A percentile compares a stretch with the other conserved stretches of the same genome.
These are phyloP conservation scores for Notolabrus celidotus DNA, from an alignment of 2,797 vertebrate genomes.

Conservation along the genomic window DNA sequence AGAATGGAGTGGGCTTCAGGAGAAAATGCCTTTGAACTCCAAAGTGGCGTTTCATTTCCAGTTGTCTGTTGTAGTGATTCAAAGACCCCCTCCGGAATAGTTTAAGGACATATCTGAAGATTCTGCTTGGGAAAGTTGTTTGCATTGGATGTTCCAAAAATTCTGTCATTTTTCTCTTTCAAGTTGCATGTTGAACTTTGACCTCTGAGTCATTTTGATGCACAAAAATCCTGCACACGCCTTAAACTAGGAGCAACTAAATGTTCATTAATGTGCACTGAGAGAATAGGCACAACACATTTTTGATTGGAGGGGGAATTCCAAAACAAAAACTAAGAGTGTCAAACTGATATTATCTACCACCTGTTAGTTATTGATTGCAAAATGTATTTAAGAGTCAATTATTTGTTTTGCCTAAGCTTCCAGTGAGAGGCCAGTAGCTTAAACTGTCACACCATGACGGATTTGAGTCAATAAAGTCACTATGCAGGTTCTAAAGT, in stretches of 20 bases:
- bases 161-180: background rate
- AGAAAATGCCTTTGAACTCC: slow-evolving; percentile 15
- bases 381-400: background rate
- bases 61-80: slow-evolving; percentile 1
- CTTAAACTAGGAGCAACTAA: no score
- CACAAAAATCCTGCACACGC: slow-evolving; percentile 4
- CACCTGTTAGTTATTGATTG: background rate
- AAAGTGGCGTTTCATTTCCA: background rate
- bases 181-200: background rate
- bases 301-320: no score
- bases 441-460: slow-evolving; percentile 10
- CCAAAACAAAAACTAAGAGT: no score
- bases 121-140: background rate
- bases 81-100: background rate
- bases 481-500: slow-evolving; percentile 17
- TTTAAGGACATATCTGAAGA: background rate
- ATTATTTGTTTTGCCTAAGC: background rate
- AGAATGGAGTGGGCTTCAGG: slow-evolving; percentile 7
- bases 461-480: slow-evolving; percentile 34
- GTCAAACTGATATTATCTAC: background rate
- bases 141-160: background rate
- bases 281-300: no score
- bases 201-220: background rate
- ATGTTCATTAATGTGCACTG: no score
- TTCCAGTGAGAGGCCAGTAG: background rate